Base-by-base conservation (phyloP, 1,140 invertebrate genomes). In the Patella vulgata region DNA sequence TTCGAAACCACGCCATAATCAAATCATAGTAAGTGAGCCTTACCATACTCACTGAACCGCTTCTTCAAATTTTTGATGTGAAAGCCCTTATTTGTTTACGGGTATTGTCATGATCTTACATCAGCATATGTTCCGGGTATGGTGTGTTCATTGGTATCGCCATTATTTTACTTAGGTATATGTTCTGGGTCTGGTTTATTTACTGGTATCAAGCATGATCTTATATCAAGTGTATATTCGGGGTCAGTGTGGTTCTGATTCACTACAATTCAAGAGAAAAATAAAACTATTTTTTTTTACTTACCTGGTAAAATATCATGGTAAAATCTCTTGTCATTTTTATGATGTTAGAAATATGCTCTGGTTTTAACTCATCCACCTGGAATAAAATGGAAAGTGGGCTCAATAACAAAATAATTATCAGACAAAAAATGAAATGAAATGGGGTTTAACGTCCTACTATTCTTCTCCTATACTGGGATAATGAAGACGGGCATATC, bases 251-350 rank as follows among this genome's bases (percentile, higher is more conserved):
- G n/a, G 31, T 31, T 33, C 50, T 31, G 31, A 30, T 19, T 30
- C 14, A 31, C 3, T 42, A 11, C 27, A 1, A 14, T 17, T 17
- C 23, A 40, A n/a, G n/a, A n/a, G n/a, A n/a, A n/a, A n/a, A n/a
- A n/a, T n/a, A n/a, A n/a, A n/a, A n/a, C n/a, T n/a, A n/a, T n/a
- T n/a, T n/a, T n/a, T n/a, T n/a, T n/a, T 23, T 3, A 27, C 58
- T 28, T 55, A 78, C 75, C 70, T 78, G 68, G 61, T 79, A 79
- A 42, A 82, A 82, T 4, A 82, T 66, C 53, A 73, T 70, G 19
- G 80, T 74, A 48, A 80, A 82, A 59, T 82, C 80, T 61, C 78
- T 73, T 5, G 77, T 80, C 78, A 79, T 80, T 46, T 77, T 79
- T 5, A 82, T 60, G 25, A 82, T 58, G 30, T 73, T 70, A 31